These are phyloP conservation scores for Cyanoliseus patagonus DNA, from an alignment of 2,113 vertebrate genomes.

Conservation along the genomic window DNA sequence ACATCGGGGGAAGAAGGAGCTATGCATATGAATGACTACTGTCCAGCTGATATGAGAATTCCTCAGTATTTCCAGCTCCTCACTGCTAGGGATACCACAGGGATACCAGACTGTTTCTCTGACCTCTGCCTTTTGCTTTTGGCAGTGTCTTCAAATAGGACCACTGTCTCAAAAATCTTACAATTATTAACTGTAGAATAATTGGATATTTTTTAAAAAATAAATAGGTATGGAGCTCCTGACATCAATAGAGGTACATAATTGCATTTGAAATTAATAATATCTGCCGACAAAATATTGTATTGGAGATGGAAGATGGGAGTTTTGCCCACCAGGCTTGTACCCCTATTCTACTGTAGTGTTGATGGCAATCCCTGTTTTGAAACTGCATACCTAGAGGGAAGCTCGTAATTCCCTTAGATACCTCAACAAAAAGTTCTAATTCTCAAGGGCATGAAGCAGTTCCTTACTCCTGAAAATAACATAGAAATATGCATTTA, in stretches of 20 bases:
- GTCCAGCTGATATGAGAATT: not conserved
- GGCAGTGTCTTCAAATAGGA: not conserved
- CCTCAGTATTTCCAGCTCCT: not conserved
- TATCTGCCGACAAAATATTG: not conserved
- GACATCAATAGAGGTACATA: not conserved
- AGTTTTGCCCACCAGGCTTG: not conserved
- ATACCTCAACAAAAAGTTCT: not conserved
- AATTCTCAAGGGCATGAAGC: not conserved
- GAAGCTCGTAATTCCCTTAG: not conserved
- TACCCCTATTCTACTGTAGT: not conserved
- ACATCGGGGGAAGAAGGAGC: not conserved
- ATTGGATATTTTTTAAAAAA: not conserved
- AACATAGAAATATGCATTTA: not conserved
- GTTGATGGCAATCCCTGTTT: not conserved
- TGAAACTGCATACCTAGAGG: not conserved
- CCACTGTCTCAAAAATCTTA: not conserved
- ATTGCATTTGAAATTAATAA: not conserved
- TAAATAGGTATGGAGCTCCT: not conserved
- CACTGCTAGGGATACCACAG: not conserved
- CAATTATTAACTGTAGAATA: not conserved
- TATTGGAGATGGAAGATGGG: not conserved
- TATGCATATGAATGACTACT: not conserved
- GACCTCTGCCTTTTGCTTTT: not conserved
- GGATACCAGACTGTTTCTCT: not conserved
- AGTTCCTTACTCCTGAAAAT: not conserved